A percentile compares a stretch with the other conserved stretches of the same genome.
These are phyloP conservation scores for Clarias platycephalus DNA, from an alignment of 2,797 vertebrate genomes.

Conservation along the genomic window DNA sequence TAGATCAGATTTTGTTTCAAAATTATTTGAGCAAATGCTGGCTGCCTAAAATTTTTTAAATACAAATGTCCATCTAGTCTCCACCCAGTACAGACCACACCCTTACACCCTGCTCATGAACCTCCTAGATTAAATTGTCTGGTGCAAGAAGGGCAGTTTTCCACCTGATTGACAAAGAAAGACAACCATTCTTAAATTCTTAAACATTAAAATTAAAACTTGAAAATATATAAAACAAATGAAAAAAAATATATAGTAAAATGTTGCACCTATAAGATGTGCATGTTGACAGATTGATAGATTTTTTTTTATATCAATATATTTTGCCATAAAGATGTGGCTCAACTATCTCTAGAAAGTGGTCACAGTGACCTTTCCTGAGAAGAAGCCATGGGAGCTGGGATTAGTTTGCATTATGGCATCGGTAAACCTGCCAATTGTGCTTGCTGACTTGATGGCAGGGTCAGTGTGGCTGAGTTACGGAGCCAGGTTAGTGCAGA, in stretches of 20 bases:
- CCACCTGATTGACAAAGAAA: not conserved
- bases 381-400: not conserved
- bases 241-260: too few species aligned
- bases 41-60: not conserved
- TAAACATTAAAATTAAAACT: too few species aligned
- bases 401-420: slow-evolving; percentile 7
- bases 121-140: not conserved
- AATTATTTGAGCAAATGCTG: not conserved
- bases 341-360: not conserved
- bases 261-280: not conserved
- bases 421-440: slow-evolving; percentile 23
- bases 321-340: not conserved
- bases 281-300: not conserved
- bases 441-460: slow-evolving; percentile 31
- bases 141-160: not conserved
- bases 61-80: not conserved
- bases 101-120: not conserved
- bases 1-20: not conserved
- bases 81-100: not conserved
- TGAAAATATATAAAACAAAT: too few species aligned
- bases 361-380: slow-evolving; percentile 37
- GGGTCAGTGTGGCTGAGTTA: slow-evolving; percentile 35
- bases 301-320: not conserved
- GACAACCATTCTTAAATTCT: not conserved
- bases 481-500: slow-evolving; percentile 31